Evolutionary conservation across 1,140 invertebrate genomes (phyloP), one percentile per base, ranked within the genome.

Genomic region (Ditylenchus dipsaci): DNA sequence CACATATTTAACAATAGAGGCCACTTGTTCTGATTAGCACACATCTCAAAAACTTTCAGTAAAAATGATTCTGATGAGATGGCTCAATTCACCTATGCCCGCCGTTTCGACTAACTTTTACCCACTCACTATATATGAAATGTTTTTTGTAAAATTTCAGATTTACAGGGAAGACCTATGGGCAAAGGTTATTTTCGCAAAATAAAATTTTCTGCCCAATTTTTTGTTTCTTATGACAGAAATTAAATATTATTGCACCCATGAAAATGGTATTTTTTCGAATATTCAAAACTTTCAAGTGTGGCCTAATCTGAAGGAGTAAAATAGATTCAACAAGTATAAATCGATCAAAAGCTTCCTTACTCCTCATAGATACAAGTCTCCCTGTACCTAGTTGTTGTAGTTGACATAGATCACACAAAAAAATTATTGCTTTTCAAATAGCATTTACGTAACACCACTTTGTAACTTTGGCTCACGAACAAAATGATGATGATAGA

Each of bases 181-280:
- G n/a, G 33, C 38, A 65, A 42, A 45, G 17, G 63, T 45, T 29
- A 65, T 65, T 57, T 17, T 63, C 21, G 15, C 19, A 57, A 19
- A 21, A 63, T 45, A 63, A 56, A 63, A 45, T 45, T 45, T 45
- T 45, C 43, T 45, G 43, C 43, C 11, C 11, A 45, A n/a, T n/a
- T 13, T 45, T 45, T 45, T 11, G 43, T 45, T 13, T n/a, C 43
- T 45, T 45, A 13, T 45, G 43, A n/a, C n/a, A 45, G n/a, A 45
- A 45, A 45, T 45, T n/a, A n/a, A n/a, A n/a, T n/a, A n/a, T n/a
- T n/a, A n/a, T n/a, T n/a, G n/a, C n/a, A n/a, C n/a, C 43, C 43
- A 13, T 45, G 11, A 13, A 13, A n/a, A 13, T n/a, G n/a, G n/a
- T 45, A 11, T 45, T 45, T 45, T 45, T 45, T n/a, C 43, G n/a